Percentiles rank a stretch among this genome's conserved stretches.
These are phyloP conservation scores for Aelia acuminata DNA, from an alignment of 2,888 invertebrate genomes.

Conservation along the genomic window DNA sequence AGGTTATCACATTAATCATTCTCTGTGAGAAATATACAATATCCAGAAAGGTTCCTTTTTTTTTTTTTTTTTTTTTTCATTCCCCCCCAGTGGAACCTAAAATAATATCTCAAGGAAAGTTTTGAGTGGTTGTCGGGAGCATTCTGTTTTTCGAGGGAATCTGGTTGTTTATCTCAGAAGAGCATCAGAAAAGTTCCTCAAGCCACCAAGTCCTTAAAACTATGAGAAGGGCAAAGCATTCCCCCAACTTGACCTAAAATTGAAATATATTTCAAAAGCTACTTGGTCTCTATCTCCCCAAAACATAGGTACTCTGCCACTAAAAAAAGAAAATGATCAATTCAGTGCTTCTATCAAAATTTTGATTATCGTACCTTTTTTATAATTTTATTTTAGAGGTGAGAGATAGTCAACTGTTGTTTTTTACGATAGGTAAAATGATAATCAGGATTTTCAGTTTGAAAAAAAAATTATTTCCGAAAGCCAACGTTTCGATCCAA, in stretches of 20 bases:
- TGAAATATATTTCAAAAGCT: not conserved
- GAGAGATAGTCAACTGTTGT: no score
- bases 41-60: not conserved
- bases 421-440: no score
- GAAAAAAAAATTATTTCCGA: no score
- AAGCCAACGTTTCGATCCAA: no score
- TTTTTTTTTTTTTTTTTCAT: no score
- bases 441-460: no score
- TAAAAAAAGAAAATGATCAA: no score
- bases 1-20: not conserved
- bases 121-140: conserved; percentile 32
- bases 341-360: no score
- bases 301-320: no score
- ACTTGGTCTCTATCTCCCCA: not conserved
- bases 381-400: no score
- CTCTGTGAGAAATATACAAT: not conserved
- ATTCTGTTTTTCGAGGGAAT: not conserved
- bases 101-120: conserved; percentile 25
- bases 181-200: not conserved
- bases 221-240: not conserved
- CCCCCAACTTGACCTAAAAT: not conserved
- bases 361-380: no score
- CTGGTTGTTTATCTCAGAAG: conserved; percentile 7
- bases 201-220: not conserved
- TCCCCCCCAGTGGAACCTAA: not conserved